Evolutionary conservation across 2,888 invertebrate genomes (phyloP), one percentile per base, ranked within the genome.

Genomic region (Agrilus mali): DNA sequence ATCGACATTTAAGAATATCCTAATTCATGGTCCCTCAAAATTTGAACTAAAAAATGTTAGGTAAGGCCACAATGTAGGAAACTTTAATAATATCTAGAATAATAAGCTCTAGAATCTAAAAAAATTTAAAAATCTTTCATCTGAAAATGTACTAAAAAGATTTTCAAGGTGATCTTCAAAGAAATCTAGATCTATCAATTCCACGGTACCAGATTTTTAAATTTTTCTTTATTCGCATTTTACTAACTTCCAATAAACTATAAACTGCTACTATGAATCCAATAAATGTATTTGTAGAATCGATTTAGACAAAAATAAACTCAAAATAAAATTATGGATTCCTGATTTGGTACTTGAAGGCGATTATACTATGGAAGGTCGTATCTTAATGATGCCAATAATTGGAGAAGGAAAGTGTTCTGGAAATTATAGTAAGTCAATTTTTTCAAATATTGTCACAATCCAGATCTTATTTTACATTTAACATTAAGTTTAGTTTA

Each of bases 311-410:
- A 74, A 73, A 38, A 71, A 78, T 46, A 66, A 72, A 47, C 71
- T 85, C 15, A 63, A 72, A 5, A 67, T 81, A 10, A 77, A 76
- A 47, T 52, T 86, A 20, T 72, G 68, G 48, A 71, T 86, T 22
- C 83, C 85, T 0, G 70, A 74, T 41, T 58, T 86, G 34, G 67
- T 70, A 43, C 72, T 85, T 70, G 71, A 67, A 17, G 77, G 82
- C 1, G 69, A 74, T 45, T 86, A 87, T 60, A 69, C 66, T 4
- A 71, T 86, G 50, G 66, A 74, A 15, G 86, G 86, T 6, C 75
- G 77, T 52, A 72, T 86, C 32, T 66, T 86, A 50, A 76, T 85
- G 79, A 67, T 86, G 64, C 85, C 86, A 0, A 75, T 87, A 39
- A 66, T 71, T 7, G 86, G 86, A 38, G 70, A 74, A 3, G 86